phyloP scores from a whole-genome alignment of 2,113 vertebrate genomes.

The Myotis brandtii region DNA sequence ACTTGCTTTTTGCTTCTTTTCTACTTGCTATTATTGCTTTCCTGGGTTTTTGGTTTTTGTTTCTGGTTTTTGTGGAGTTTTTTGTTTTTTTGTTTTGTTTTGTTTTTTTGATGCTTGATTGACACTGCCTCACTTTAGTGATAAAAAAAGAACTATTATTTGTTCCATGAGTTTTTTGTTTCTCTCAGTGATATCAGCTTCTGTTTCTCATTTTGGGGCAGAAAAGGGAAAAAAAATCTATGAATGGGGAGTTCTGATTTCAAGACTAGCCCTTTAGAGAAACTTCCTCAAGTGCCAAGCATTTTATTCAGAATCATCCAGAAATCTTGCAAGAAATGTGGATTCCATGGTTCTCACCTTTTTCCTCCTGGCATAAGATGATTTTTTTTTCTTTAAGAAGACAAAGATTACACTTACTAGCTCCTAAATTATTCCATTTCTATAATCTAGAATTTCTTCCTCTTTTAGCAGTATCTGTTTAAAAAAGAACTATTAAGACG shows the following conservation, averaged over 20 bases:
- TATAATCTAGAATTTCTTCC: background rate
- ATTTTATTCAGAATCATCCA: background rate
- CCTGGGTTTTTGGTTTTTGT: background rate
- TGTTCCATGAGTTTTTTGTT: background rate
- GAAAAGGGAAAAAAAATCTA: background rate
- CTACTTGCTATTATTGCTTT: background rate
- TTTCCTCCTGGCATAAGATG: background rate
- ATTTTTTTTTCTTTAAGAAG: slow-evolving; percentile 13
- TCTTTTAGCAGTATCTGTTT: background rate
- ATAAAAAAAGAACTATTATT: slow-evolving; percentile 27
- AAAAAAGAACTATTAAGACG: too few species aligned
- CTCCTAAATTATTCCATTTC: background rate
- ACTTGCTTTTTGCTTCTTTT: background rate
- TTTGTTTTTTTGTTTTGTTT: background rate
- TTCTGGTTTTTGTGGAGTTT: background rate
- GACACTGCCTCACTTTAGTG: background rate
- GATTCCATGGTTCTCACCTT: background rate
- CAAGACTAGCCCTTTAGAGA: slow-evolving; percentile 26
- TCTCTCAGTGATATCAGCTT: slow-evolving; percentile 5
- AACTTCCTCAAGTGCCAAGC: background rate
- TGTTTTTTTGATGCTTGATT: background rate
- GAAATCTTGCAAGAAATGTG: background rate
- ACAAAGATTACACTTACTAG: background rate
- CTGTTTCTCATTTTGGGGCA: slow-evolving; percentile 11
- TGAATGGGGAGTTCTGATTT: slow-evolving; percentile 30